phyloP scores from a whole-genome alignment of 2,888 invertebrate species.

The Opisthograptis luteolata region DNA sequence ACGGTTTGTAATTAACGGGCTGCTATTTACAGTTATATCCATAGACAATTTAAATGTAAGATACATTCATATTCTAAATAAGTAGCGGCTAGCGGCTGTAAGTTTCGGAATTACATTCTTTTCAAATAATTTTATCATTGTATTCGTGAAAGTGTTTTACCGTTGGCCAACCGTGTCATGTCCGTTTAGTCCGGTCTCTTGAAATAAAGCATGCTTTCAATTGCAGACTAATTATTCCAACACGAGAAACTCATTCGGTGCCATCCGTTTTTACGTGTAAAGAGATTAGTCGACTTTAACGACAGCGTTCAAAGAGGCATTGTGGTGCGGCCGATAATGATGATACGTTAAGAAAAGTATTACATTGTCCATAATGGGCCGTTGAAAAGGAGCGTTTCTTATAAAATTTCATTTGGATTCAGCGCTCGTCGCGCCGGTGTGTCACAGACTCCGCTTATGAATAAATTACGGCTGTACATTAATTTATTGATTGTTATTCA shows the following conservation, averaged over 20 bases:
- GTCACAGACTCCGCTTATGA: constrained; percentile 75
- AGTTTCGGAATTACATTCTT: constrained; percentile 66
- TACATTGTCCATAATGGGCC: constrained; percentile 70
- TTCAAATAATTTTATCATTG: constrained; percentile 72
- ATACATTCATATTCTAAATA: constrained; percentile 62
- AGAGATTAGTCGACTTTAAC: constrained; percentile 81
- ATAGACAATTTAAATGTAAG: constrained; percentile 64
- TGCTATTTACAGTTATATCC: constrained; percentile 68
- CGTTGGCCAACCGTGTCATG: constrained; percentile 79
- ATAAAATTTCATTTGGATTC: constrained; percentile 82
- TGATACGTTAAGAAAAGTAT: constrained; percentile 80
- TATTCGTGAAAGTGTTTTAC: constrained; percentile 81
- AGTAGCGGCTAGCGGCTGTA: constrained; percentile 38
- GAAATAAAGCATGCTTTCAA: constrained; percentile 83
- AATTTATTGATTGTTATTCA: constrained; percentile 85
- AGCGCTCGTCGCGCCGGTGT: constrained; percentile 69
- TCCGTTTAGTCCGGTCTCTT: constrained; percentile 76
- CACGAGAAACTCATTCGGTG: constrained; percentile 82
- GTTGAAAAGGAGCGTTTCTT: constrained; percentile 76
- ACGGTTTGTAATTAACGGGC: constrained; percentile 80
- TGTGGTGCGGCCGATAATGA: constrained; percentile 77
- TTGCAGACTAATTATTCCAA: constrained; percentile 83
- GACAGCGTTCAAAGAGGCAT: constrained; percentile 73
- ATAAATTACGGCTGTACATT: constrained; percentile 80
- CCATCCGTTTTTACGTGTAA: constrained; percentile 79